phyloP scores from a whole-genome alignment of 2,888 invertebrate species.

The Hypsopygia costalis region DNA sequence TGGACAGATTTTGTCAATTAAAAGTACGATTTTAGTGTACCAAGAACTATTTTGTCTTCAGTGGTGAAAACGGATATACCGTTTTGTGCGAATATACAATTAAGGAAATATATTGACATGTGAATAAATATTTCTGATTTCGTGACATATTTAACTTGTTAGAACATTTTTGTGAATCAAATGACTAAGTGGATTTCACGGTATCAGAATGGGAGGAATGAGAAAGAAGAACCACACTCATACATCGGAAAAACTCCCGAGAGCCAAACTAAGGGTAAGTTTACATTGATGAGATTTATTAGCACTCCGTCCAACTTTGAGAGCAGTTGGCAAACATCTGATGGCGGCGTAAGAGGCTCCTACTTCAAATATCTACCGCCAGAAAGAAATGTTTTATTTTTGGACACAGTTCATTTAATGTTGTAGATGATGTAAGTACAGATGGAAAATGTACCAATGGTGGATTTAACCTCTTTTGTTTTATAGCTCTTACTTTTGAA shows the following conservation, averaged over 20 bases:
- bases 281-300: constrained; percentile 15
- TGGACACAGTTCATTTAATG: neutral
- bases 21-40: neutral
- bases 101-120: constrained; percentile 1
- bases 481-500: neutral
- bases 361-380: neutral
- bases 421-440: constrained; percentile 2
- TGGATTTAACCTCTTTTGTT: neutral
- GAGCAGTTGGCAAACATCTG: constrained; percentile 3
- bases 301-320: constrained; percentile 4
- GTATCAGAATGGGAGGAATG: constrained; percentile 27
- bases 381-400: constrained; percentile 7
- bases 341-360: constrained; percentile 4
- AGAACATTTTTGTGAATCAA: constrained; percentile 2
- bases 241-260: constrained; percentile 47
- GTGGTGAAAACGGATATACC: neutral
- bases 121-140: constrained; percentile 4
- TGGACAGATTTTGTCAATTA: too few relatives aligned
- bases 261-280: constrained; percentile 64
- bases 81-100: neutral
- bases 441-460: neutral
- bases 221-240: constrained; percentile 46
- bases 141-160: constrained; percentile 1
- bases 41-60: neutral
- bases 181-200: constrained; percentile 3